These are phyloP conservation scores for Cantharis lateralis DNA, from an alignment of 2,888 invertebrate genomes.

Conservation along the genomic window DNA sequence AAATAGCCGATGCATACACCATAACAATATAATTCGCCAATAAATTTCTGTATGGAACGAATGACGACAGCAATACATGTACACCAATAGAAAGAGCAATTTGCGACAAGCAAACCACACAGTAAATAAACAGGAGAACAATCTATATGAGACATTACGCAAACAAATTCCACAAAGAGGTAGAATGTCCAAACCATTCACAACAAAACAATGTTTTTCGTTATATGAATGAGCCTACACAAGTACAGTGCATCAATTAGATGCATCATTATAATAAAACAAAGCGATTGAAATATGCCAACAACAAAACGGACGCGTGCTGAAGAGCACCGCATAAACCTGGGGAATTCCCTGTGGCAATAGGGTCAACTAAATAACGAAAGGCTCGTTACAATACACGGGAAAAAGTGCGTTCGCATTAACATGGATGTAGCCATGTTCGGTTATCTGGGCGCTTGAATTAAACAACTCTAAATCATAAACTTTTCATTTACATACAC, in stretches of 20 bases:
- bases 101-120: conserved; percentile 54
- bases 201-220: conserved; percentile 32
- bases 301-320: conserved; percentile 32
- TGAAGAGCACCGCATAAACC: conserved; percentile 7
- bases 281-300: conserved; percentile 37
- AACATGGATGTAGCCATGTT: conserved; percentile 28
- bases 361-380: conserved; percentile 26
- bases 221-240: conserved; percentile 22
- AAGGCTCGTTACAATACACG: conserved; percentile 29
- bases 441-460: conserved; percentile 36
- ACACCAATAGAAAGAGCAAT: conserved; percentile 56
- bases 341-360: conserved; percentile 8
- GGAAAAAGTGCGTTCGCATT: conserved; percentile 28
- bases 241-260: conserved; percentile 31
- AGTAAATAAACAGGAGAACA: conserved; percentile 43
- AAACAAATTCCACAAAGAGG: conserved; percentile 37
- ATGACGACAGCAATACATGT: conserved; percentile 56
- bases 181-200: conserved; percentile 23
- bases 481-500: conserved; percentile 50
- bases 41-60: conserved; percentile 54
- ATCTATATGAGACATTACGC: conserved; percentile 35
- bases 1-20: conserved; percentile 49
- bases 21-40: conserved; percentile 53
- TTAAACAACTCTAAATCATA: conserved; percentile 44
- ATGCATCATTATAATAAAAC: conserved; percentile 40